A percentile compares a stretch with the other conserved stretches of the same genome.
These are phyloP conservation scores for Melanotaenia nigrans DNA, from an alignment of 2,797 vertebrate species.

Conservation along the genomic window DNA sequence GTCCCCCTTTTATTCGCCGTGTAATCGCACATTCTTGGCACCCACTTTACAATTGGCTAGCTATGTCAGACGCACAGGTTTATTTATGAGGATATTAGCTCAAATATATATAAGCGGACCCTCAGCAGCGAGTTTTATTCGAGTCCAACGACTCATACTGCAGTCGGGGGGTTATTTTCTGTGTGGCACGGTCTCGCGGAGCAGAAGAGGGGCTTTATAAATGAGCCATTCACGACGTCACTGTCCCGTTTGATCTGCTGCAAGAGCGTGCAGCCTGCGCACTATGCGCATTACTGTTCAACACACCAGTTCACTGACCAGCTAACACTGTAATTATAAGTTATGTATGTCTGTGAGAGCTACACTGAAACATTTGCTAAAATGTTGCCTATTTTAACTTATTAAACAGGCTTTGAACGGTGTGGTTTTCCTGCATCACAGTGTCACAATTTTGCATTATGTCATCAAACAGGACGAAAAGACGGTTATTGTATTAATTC, in stretches of 20 bases:
- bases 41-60: neutral
- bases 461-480: neutral
- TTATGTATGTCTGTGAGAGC: neutral
- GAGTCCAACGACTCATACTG: no score
- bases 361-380: neutral
- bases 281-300: constrained; percentile 57
- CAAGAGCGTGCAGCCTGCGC: constrained; percentile 48
- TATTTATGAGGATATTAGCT: constrained; percentile 5
- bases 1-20: neutral
- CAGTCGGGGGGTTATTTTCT: neutral
- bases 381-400: neutral
- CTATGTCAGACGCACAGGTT: constrained; percentile 22
- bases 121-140: constrained; percentile 20
- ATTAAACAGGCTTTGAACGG: neutral
- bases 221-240: constrained; percentile 30
- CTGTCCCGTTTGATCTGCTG: constrained; percentile 18
- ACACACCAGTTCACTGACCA: constrained; percentile 2
- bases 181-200: neutral
- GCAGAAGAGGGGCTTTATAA: neutral
- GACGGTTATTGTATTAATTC: no score
- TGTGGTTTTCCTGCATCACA: neutral
- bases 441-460: neutral
- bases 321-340: neutral
- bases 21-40: neutral
- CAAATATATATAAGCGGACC: constrained; percentile 14